Percentiles rank a stretch among this genome's conserved stretches.
Evolutionary conservation across 2,797 vertebrate species (phyloP).

Genomic region (Leuciscus waleckii): DNA sequence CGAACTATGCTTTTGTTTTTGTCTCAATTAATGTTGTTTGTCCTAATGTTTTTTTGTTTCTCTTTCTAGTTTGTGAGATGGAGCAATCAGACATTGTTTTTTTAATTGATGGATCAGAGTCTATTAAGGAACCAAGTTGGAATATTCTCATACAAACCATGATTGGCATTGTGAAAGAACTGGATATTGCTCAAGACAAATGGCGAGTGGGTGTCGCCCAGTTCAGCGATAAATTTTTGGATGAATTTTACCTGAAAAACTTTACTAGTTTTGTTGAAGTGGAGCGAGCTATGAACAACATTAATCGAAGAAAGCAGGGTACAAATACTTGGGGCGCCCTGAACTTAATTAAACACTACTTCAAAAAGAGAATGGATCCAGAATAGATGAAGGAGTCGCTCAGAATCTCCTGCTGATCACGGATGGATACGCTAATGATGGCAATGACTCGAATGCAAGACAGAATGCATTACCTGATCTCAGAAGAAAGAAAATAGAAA

Average conservation of each 20-base stretch:
- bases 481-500: slow-evolving; percentile 67
- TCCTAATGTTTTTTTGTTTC: slow-evolving; percentile 22
- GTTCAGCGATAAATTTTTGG: slow-evolving; percentile 72
- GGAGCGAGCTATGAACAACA: slow-evolving; percentile 64
- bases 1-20: neutral
- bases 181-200: slow-evolving; percentile 70
- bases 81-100: slow-evolving; percentile 82
- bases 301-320: slow-evolving; percentile 65
- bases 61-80: slow-evolving; percentile 76
- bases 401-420: slow-evolving; percentile 87
- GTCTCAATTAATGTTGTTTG: neutral
- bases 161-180: slow-evolving; percentile 71
- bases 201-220: slow-evolving; percentile 82
- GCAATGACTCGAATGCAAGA: slow-evolving; percentile 62
- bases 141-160: slow-evolving; percentile 77
- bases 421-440: slow-evolving; percentile 77
- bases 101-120: slow-evolving; percentile 82
- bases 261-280: slow-evolving; percentile 60
- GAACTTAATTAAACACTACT: slow-evolving; percentile 72
- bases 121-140: slow-evolving; percentile 72
- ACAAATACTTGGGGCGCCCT: slow-evolving; percentile 78
- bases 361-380: slow-evolving; percentile 74
- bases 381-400: slow-evolving; percentile 66
- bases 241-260: slow-evolving; percentile 79
- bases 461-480: slow-evolving; percentile 55